Percentiles rank a stretch among this genome's conserved stretches.
These are phyloP conservation scores for Dryococelus australis DNA, from an alignment of 2,888 invertebrate genomes.

Conservation along the genomic window DNA sequence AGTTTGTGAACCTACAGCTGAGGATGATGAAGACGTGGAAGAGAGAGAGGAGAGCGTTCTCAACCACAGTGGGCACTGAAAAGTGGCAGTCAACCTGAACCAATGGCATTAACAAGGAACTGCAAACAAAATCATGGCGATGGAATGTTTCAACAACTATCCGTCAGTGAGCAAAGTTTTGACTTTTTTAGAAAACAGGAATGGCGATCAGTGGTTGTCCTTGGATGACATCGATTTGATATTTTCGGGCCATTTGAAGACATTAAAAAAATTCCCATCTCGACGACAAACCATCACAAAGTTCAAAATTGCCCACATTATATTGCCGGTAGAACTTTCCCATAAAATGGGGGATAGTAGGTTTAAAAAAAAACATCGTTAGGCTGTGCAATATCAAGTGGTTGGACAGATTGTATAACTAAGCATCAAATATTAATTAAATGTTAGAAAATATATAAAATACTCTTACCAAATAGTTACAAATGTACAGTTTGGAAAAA, in stretches of 20 bases:
- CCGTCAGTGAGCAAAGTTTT: conserved; percentile 8
- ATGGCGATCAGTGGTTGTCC: conserved; percentile 12
- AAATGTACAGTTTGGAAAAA: no score
- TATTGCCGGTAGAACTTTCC: background rate
- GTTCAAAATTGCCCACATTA: conserved; percentile 1
- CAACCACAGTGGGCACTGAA: background rate
- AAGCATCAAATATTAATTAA: background rate
- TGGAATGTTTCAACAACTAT: background rate
- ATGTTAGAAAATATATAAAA: background rate
- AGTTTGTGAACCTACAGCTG: no score
- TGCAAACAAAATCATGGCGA: conserved; percentile 27
- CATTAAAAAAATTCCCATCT: conserved; percentile 43
- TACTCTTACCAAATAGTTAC: no score
- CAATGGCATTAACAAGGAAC: background rate
- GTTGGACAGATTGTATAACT: background rate
- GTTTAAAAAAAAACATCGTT: no score
- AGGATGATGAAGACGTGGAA: no score
- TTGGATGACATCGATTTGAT: conserved; percentile 43
- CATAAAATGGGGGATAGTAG: no score
- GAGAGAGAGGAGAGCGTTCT: background rate
- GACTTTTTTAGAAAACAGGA: conserved; percentile 22
- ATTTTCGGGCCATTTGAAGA: conserved; percentile 46
- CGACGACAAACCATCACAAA: conserved; percentile 43
- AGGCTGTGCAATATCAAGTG: no score
- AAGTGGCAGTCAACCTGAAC: background rate